Percentiles rank a stretch among this genome's conserved stretches.
Evolutionary conservation across 2,113 vertebrate genomes (phyloP).

Genomic region (Mesitornis unicolor): DNA sequence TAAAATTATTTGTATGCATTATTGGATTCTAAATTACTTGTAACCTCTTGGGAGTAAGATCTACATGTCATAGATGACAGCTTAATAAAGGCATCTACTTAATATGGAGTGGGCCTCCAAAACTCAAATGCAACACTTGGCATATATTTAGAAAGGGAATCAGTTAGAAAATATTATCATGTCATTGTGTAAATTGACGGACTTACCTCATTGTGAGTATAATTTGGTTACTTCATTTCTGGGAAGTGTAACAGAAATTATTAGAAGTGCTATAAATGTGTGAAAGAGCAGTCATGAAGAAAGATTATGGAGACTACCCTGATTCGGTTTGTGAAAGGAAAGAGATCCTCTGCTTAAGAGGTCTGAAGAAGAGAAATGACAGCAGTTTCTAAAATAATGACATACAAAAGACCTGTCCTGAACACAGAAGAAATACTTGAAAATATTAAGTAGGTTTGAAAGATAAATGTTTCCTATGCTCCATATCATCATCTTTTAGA

Average conservation of each 20-base stretch:
- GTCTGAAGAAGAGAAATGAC: neutral
- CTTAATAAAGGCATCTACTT: slow-evolving; percentile 9
- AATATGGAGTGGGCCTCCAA: neutral
- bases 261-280: neutral
- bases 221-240: neutral
- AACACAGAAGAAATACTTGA: neutral
- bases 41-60: neutral
- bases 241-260: neutral
- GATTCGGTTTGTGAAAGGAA: neutral
- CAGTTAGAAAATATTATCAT: neutral
- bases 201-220: neutral
- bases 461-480: neutral
- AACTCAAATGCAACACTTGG: neutral
- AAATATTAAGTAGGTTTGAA: neutral
- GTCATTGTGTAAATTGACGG: neutral
- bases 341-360: neutral
- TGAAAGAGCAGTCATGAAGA: neutral
- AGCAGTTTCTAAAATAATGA: neutral
- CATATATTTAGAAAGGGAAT: neutral
- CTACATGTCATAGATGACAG: neutral
- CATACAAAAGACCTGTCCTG: neutral
- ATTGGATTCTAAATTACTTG: slow-evolving; percentile 28
- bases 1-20: slow-evolving; percentile 20
- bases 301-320: neutral
- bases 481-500: neutral